Base-by-base conservation (phyloP, 2,113 vertebrate species). In the Chrysemys picta region DNA sequence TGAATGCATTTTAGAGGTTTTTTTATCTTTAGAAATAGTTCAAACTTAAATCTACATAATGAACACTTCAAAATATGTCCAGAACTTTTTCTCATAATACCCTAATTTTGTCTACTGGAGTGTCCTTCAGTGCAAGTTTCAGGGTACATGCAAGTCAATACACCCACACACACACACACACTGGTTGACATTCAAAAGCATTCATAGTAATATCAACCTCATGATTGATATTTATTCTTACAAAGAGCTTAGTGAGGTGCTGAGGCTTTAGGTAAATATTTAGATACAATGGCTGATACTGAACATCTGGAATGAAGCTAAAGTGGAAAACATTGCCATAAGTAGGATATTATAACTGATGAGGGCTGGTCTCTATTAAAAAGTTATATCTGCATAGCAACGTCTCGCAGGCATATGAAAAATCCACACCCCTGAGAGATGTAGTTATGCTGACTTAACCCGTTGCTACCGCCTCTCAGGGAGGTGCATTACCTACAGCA, bases 1-100 rank as follows among this genome's bases (percentile, higher is more conserved):
- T 85, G 82, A 85, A 84, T 56, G 21, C 69, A 90, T 76, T 82
- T 91, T 85, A 76, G 87, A 93, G 47, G 79, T 93, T 85, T 89
- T 93, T 89, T 93, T 93, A 91, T 96, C 95, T 96, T 94, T 95
- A 91, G 90, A 96, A 90, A 84, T 87, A 25, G 47, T 78, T 91
- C 45, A 90, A 89, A 53, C 31, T 45, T 88, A 69, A 85, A 89
- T 90, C 91, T 90, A 69, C 31, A 50, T 93, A 79, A 90, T 72
- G 89, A 94, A 89, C 75, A 62, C 80, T 89, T 95, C 87, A 76
- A 8, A 76, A 76, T 76, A 24, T 45, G 42, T 25, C 75, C 42
- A 45, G 42, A 45, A 45, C 13, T 76, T 42, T 75, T 11, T 25
- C 72, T 76, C 22, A 45, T 45, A 45, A 22, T 91, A 96, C 47